Evolutionary conservation across 2,113 vertebrate genomes (phyloP), one percentile per base, ranked within the genome.

Genomic region (Pachypanchax playfairii): DNA sequence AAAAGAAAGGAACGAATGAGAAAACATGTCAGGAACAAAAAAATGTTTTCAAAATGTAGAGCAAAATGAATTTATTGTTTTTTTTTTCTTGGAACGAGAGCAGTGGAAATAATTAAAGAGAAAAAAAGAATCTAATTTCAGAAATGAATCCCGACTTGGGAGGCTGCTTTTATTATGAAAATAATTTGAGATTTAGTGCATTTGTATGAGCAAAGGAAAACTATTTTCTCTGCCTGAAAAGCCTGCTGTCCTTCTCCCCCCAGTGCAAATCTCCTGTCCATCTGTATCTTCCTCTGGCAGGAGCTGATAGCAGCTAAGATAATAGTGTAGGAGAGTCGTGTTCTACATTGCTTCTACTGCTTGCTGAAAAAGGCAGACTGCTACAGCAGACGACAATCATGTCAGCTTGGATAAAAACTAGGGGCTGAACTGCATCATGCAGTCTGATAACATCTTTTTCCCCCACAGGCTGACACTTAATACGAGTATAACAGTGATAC

Each of bases 291-390:
- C 60, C 55, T 75, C 65, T 77, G 78, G 78, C 78, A 81, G 64
- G 2, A 75, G 59, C 58, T 81, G 86, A 83, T 79, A 73, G 58
- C 55, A 76, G 71, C 73, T 39, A 64, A 80, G 77, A 87, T 81
- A 82, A 82, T 48, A 53, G 65, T 35, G 60, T 9, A 67, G 53
- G 21, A 44, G 70, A 78, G 73, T 56, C 5, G 35, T 83, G 79
- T 82, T 70, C 42, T 20, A 82, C 84, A 79, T 65, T 28, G 74
- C 51, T 55, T 75, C 65, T 43, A 66, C 60, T 48, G 58, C 62
- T 59, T 29, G 20, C 44, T 24, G 83, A 80, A 88, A 72, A 80
- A 77, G 75, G 71, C 75, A 70, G 84, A 54, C 73, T 66, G 62
- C 76, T 63, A 60, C 67, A 53, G 67, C 39, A 49, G 49, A 67